Base-by-base conservation (phyloP, 2,888 invertebrate genomes). In the Sinodicranocentrus sp. region DNA sequence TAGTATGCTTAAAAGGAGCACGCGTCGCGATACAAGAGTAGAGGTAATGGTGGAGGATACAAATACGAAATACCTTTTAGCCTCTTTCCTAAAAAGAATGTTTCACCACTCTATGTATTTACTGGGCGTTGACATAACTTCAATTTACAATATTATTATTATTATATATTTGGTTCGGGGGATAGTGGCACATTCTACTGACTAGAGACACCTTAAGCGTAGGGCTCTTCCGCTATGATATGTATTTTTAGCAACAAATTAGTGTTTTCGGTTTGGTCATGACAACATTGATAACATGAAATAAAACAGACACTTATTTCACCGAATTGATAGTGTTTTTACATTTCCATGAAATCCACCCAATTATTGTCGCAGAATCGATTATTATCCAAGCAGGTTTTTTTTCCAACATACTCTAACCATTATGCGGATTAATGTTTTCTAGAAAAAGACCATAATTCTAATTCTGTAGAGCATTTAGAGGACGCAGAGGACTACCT, bases 381-480 rank as follows among this genome's bases (percentile, higher is more conserved):
- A 76, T 76, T 76, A 43, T 65, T 44, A 13, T 65, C 43, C 33
- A 57, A 13, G 33, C 25, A 17, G 15, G 52, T 52, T 3, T 52
- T 15, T 52, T 15, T 17, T n/a, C n/a, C n/a, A n/a, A n/a, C n/a
- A 28, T 28, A 63, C 8, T n/a, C 8, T 43, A 23, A 44, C 71
- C 78, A 71, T 79, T 79, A 70, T 19, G 48, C n/a, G 17, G 52
- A 70, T 70, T 78, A 61, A 33, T 10, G 3, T 33, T 10, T 33
- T 3, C 33, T 33, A 33, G 33, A 33, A 33, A 33, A 33, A 33
- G 10, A 33, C 33, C 5, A 33, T 10, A 33, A 10, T 33, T 33
- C 23, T 54, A 33, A 77, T 61, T 78, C 48, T 33, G 70, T 39
- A 63, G 33, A 79, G 63, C 78, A 79, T 79, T 54, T 43, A 71